A percentile compares a stretch with the other conserved stretches of the same genome.
Evolutionary conservation across 2,113 vertebrate genomes (phyloP).

Genomic region (Gambusia holbrooki): DNA sequence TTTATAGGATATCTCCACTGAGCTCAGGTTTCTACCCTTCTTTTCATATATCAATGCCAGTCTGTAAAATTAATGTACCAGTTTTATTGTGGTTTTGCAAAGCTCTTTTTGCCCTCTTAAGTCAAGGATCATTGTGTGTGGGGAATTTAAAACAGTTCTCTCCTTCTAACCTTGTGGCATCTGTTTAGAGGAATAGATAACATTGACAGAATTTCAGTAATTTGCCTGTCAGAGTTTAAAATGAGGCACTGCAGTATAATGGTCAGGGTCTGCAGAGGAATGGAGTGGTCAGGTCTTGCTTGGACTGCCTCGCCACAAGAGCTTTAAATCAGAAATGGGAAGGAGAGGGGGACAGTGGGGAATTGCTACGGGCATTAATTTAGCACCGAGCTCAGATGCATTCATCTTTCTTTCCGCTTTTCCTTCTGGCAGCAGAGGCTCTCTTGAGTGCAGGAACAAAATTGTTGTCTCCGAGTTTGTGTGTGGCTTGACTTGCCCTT

Average conservation of each 20-base stretch:
- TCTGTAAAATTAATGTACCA: neutral
- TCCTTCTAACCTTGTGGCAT: constrained; percentile 15
- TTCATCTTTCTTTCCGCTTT: constrained; percentile 43
- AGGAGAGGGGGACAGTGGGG: constrained; percentile 39
- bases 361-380: constrained; percentile 61
- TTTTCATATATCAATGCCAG: constrained; percentile 42
- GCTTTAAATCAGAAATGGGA: constrained; percentile 64
- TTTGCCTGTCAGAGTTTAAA: constrained; percentile 35
- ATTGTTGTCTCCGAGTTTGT: constrained; percentile 39
- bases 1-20: neutral
- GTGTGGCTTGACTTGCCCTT: constrained; percentile 7
- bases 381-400: constrained; percentile 41
- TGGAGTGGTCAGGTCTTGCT: constrained; percentile 25
- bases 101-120: constrained; percentile 32
- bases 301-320: constrained; percentile 45
- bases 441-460: constrained; percentile 33
- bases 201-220: constrained; percentile 26
- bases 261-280: constrained; percentile 10
- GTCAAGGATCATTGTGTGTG: neutral
- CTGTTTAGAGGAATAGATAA: constrained; percentile 23
- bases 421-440: constrained; percentile 31
- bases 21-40: constrained; percentile 9
- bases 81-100: constrained; percentile 24
- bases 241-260: constrained; percentile 24
- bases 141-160: constrained; percentile 1